These are phyloP conservation scores for Drosophila paramelanica DNA, from an alignment of 2,888 invertebrate genomes.

Conservation along the genomic window DNA sequence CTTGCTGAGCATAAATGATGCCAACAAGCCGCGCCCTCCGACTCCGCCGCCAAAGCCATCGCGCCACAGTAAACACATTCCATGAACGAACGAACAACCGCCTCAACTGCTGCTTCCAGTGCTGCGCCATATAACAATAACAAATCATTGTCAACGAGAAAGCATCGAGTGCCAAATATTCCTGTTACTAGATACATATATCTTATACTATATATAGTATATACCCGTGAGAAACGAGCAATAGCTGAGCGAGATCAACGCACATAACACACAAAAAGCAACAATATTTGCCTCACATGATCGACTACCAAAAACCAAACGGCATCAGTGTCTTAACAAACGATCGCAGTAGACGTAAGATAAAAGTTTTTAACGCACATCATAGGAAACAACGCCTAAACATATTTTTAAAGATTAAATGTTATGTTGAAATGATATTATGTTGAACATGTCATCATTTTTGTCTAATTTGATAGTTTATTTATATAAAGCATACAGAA, in stretches of 20 bases:
- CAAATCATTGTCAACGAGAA: slow-evolving; percentile 43
- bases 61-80: slow-evolving; percentile 85
- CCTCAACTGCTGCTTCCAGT: slow-evolving; percentile 33
- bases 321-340: slow-evolving; percentile 66
- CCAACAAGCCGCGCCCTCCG: slow-evolving; percentile 83
- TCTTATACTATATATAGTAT: slow-evolving; percentile 15
- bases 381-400: slow-evolving; percentile 8
- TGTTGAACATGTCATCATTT: slow-evolving; percentile 76
- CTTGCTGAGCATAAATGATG: slow-evolving; percentile 68
- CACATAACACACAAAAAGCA: slow-evolving; percentile 28
- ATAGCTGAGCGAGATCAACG: slow-evolving; percentile 19
- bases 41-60: slow-evolving; percentile 85
- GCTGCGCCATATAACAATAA: slow-evolving; percentile 51
- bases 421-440: slow-evolving; percentile 72
- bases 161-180: slow-evolving; percentile 69
- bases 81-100: slow-evolving; percentile 59
- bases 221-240: slow-evolving; percentile 19
- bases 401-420: slow-evolving; percentile 40
- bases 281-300: slow-evolving; percentile 64
- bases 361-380: slow-evolving; percentile 13
- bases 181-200: slow-evolving; percentile 54
- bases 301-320: slow-evolving; percentile 61
- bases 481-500: slow-evolving; percentile 1
- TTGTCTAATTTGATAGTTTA: slow-evolving; percentile 35
- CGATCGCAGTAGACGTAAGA: slow-evolving; percentile 50